Base-by-base conservation (phyloP, 2,888 invertebrate species). In the Standfussiana lucernea region DNA sequence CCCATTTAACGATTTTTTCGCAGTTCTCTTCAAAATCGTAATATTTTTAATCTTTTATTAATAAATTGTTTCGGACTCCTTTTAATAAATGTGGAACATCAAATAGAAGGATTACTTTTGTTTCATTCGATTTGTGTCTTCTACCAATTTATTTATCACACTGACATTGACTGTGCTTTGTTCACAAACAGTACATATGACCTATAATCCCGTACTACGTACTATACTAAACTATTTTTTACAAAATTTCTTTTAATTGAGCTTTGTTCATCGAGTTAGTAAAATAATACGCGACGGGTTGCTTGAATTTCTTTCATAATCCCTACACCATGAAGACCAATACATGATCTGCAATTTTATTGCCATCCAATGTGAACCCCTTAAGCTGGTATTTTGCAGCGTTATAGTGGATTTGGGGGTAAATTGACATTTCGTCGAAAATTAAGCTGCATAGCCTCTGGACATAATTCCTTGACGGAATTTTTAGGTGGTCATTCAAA, bases 271-370 rank as follows among this genome's bases (percentile, higher is more conserved):
- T 21, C 1, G 47, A 24, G 7, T 70, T 75, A 5, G 59, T 79
- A 21, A 79, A 86, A 59, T 84, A 84, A 67, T 83, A 85, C 24
- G 83, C 85, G 2, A 81, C 40, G 3, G 83, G 84, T 42, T 74
- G 61, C 18, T 47, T 47, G 8, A 47, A 47, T 2, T 21, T 21
- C 8, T 47, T 47, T 47, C 47, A 24, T 8, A 47, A 47, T 1
- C 47, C 47, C 21, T 21, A 21, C 21, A 47, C 47, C 47, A 47
- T 47, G 47, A 47, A 47, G 7, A 47, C 47, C 21, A 47, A 45
- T 45, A 21, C 47, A 47, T 47, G 47, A 5, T 47, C 47, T 45
- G 40, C 40, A 42, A 10, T 42, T 42, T 42, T 42, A 5, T 7
- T 42, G 40, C 40, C 40, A 42, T 42, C 40, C 4, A 42, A 42